Percentiles rank a stretch among this genome's conserved stretches.
Conservation (phyloP, 1,140 invertebrate genomes). For the Aphis gossypii region DNA sequence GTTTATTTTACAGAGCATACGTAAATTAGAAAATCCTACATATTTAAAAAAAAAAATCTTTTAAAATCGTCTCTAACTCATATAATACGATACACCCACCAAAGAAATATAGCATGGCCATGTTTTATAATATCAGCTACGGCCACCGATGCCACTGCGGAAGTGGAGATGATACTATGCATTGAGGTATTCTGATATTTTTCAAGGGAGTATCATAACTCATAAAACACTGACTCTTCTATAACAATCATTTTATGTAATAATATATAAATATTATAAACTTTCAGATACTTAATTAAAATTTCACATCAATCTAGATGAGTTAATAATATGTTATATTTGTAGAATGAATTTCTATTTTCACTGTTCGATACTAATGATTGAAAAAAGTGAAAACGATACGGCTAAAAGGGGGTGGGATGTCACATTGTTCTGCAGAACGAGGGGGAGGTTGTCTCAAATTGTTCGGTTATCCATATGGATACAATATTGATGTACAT, state of each 20-base stretch:
- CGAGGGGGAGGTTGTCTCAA: not conserved
- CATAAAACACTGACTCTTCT: not conserved
- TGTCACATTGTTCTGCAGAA: not conserved
- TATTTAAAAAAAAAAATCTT: conserved; percentile 1
- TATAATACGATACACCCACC: not conserved
- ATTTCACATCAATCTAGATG: not conserved
- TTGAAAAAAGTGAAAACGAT: not conserved
- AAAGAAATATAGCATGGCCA: no score
- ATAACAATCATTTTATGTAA: no score
- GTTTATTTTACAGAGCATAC: not conserved
- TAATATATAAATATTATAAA: not conserved
- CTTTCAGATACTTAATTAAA: not conserved
- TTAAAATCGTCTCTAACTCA: not conserved
- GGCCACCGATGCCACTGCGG: not conserved
- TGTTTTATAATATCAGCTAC: not conserved
- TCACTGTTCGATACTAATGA: not conserved
- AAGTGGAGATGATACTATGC: not conserved
- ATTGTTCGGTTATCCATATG: not conserved
- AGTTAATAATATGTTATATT: no score
- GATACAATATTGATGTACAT: not conserved
- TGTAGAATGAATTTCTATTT: no score
- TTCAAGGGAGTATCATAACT: not conserved
- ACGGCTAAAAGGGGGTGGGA: not conserved
- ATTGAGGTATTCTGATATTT: not conserved
- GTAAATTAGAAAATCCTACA: not conserved